Evolutionary conservation across 2,888 invertebrate species (phyloP).

Genomic region (Brenthis ino): DNA sequence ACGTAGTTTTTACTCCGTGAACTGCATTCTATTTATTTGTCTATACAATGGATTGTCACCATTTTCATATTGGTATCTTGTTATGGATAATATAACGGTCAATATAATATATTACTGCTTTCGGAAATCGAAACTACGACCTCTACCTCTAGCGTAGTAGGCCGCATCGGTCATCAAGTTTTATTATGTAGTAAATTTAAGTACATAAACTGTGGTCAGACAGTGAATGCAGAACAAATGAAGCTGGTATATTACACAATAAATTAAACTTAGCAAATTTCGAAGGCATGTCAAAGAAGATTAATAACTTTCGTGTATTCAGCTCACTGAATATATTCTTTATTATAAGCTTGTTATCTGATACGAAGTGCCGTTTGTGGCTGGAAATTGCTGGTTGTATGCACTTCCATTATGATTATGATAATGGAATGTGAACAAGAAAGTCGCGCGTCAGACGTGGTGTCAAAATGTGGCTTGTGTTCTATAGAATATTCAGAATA

Average conservation of each 20-base stretch:
- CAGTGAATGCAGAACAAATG: too few relatives aligned
- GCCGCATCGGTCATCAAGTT: too few relatives aligned
- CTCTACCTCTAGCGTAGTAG: too few relatives aligned
- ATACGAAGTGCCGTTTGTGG: slow-evolving; percentile 58
- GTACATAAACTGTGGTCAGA: too few relatives aligned
- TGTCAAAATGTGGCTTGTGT: slow-evolving; percentile 58
- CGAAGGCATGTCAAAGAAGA: slow-evolving; percentile 9
- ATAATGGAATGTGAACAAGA: slow-evolving; percentile 66
- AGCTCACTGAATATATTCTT: slow-evolving; percentile 46
- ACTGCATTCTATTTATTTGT: neutral
- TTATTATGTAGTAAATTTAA: too few relatives aligned
- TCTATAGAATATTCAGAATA: slow-evolving; percentile 43
- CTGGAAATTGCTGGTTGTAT: slow-evolving; percentile 68
- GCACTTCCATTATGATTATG: slow-evolving; percentile 66
- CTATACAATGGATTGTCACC: neutral
- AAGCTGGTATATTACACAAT: neutral
- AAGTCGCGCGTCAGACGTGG: slow-evolving; percentile 60
- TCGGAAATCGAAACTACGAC: too few relatives aligned
- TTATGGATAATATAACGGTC: too few relatives aligned
- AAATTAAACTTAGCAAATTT: slow-evolving; percentile 13
- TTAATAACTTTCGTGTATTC: slow-evolving; percentile 56
- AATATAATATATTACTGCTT: too few relatives aligned
- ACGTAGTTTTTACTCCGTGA: neutral
- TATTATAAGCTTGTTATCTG: slow-evolving; percentile 60
- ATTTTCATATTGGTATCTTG: neutral